Base-by-base conservation (phyloP, 1,140 invertebrate genomes). In the Drosophila azteca region DNA sequence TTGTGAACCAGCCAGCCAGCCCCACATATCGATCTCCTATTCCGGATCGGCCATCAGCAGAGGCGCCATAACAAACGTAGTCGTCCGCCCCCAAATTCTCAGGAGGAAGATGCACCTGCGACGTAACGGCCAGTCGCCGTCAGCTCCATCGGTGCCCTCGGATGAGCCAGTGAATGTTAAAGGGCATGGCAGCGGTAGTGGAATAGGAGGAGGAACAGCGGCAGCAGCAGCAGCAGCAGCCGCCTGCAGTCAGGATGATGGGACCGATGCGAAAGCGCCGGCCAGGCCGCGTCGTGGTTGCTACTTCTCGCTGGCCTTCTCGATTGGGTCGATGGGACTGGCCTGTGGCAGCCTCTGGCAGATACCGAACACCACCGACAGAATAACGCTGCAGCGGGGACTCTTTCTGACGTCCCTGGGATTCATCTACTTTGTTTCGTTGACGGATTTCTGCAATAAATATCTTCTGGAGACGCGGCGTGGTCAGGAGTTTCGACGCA, bases 371-470 rank as follows among this genome's bases (percentile, higher is more conserved):
- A 90, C 67, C 61, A 91, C 81, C 49, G 90, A 91, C 68, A 93
- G 93, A 62, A 93, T 95, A 44, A 92, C 94, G 5, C 75, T 94
- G 29, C 92, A 92, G 44, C 93, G 93, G 26, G 94, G 94, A 7
- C 69, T 92, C 3, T 92, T 92, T 43, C 90, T 95, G 3, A 94
- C 94, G 8, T 89, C 92, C 3, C 88, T 94, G 49, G 94, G 94
- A 7, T 92, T 94, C 65, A 92, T 94, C 24, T 95, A 95, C 79
- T 95, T 95, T 83, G 92, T 94, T 24, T 93, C 93, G 6, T 77
- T 94, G 45, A 95, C 94, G 81, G 93, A 94, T 77, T 92, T 94
- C 69, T 91, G 94, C 62, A 94, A 94, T 77, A 92, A 93, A 77
- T 90, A 93, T 45, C 92, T 93, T 13, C 87, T 94, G 64, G 93